Conservation (phyloP, 2,797 vertebrate genomes). For the Ibycter americanus region DNA sequence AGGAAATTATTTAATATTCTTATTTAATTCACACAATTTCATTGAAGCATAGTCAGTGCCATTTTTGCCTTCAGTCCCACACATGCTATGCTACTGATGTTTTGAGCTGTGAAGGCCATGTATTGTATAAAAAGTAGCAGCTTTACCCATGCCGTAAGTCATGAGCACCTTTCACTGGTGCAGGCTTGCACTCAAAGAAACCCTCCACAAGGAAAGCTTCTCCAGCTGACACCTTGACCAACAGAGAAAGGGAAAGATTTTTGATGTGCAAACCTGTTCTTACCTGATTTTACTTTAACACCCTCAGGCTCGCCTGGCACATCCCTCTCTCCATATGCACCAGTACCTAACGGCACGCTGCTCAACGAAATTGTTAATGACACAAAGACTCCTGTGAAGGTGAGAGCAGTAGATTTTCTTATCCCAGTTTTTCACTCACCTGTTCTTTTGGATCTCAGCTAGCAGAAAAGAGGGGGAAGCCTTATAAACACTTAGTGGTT, state of each 20-base stretch:
- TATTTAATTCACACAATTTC: not conserved
- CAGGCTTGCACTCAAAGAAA: not conserved
- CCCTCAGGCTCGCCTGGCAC: constrained; percentile 3
- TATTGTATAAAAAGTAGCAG: not conserved
- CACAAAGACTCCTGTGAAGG: constrained; percentile 70
- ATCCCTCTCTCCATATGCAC: not conserved
- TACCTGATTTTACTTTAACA: not conserved
- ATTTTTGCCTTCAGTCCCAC: not conserved
- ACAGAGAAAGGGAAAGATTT: not conserved
- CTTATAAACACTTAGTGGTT: not conserved
- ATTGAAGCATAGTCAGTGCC: not conserved
- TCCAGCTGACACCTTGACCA: not conserved
- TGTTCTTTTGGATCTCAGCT: not conserved
- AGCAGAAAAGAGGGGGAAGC: not conserved
- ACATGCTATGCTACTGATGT: not conserved
- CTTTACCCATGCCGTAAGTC: not conserved
- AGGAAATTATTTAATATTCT: not conserved
- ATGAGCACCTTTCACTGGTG: not conserved
- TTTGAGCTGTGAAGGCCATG: not conserved
- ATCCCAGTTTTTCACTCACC: not conserved
- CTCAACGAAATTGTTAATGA: constrained; percentile 67
- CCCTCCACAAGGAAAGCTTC: not conserved
- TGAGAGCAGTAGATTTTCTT: constrained; percentile 40
- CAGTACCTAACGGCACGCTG: constrained; percentile 29
- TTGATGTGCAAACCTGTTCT: not conserved